Conservation (phyloP, 1,140 invertebrate species). For the Grapholita molesta region DNA sequence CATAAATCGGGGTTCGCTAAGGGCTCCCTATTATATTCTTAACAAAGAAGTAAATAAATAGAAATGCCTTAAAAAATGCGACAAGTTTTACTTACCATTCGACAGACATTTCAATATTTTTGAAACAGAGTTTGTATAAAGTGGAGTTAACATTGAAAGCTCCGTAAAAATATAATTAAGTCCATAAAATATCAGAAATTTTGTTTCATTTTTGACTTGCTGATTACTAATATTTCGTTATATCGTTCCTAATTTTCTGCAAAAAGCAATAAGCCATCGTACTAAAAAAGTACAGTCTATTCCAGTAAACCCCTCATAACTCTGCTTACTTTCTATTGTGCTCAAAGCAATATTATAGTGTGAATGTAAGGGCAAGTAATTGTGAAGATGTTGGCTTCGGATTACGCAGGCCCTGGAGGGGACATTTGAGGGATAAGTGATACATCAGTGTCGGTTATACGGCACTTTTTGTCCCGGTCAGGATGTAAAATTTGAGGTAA, state of each 20-base stretch:
- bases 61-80: neutral
- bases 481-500: neutral
- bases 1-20: slow-evolving; percentile 44
- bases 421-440: slow-evolving; percentile 36
- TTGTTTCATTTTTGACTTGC: too few relatives aligned
- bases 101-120: too few relatives aligned
- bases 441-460: slow-evolving; percentile 51
- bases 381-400: slow-evolving; percentile 54
- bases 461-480: neutral
- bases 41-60: slow-evolving; percentile 5
- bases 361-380: slow-evolving; percentile 49
- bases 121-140: too few relatives aligned
- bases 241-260: too few relatives aligned
- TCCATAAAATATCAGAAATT: too few relatives aligned
- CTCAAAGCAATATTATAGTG: slow-evolving; percentile 55
- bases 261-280: neutral
- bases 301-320: slow-evolving; percentile 16
- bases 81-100: neutral
- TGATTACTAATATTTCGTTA: too few relatives aligned
- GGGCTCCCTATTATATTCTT: slow-evolving; percentile 34
- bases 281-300: neutral
- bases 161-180: too few relatives aligned
- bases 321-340: slow-evolving; percentile 29
- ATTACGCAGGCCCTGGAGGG: slow-evolving; percentile 37
- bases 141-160: too few relatives aligned